These are phyloP conservation scores for Heliconius eleuchia DNA, from an alignment of 1,140 invertebrate genomes.

Conservation along the genomic window DNA sequence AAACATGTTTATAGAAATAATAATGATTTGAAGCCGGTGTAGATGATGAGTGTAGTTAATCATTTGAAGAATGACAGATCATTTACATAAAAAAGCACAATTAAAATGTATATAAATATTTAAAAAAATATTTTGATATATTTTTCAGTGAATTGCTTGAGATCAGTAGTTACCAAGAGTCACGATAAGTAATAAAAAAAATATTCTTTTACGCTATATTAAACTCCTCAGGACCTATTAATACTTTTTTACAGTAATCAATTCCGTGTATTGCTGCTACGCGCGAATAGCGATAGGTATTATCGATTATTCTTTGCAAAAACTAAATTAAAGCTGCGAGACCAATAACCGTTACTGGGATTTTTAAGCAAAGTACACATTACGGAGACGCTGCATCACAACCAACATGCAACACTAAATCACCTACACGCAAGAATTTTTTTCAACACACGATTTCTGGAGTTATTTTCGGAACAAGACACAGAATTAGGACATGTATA, in stretches of 20 bases:
- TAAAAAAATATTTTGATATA: neutral
- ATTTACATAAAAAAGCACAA: neutral
- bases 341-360: slow-evolving; percentile 11
- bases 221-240: neutral
- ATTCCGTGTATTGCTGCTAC: slow-evolving; percentile 18
- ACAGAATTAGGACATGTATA: slow-evolving; percentile 46
- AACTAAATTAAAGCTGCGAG: slow-evolving; percentile 19
- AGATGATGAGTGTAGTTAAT: neutral
- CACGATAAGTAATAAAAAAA: neutral
- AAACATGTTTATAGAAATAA: neutral
- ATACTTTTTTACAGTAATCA: slow-evolving; percentile 12
- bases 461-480: slow-evolving; percentile 43
- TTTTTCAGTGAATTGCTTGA: neutral
- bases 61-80: neutral
- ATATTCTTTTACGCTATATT: slow-evolving; percentile 5
- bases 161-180: neutral
- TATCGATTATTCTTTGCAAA: slow-evolving; percentile 25
- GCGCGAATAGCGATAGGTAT: slow-evolving; percentile 18
- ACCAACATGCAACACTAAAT: slow-evolving; percentile 32
- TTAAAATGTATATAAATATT: neutral
- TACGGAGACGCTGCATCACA: slow-evolving; percentile 20
- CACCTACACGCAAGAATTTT: slow-evolving; percentile 36
- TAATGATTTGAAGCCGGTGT: neutral
- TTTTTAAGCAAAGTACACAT: slow-evolving; percentile 22
- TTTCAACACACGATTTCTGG: slow-evolving; percentile 38